Conservation (phyloP, 1,140 invertebrate genomes). For the Papilio xuthus region DNA sequence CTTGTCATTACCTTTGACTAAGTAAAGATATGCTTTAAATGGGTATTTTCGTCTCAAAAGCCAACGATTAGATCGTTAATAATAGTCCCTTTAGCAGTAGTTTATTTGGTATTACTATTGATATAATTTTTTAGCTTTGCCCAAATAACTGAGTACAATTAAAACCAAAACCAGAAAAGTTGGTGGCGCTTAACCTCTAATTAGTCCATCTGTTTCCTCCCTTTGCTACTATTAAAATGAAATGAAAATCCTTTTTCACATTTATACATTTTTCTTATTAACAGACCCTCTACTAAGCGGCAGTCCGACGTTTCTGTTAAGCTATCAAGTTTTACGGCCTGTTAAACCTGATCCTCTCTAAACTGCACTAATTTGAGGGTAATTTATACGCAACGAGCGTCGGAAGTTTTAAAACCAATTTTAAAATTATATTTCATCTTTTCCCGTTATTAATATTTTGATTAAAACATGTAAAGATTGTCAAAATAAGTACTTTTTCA, state of each 20-base stretch:
- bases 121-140: too few species aligned
- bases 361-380: constrained; percentile 30
- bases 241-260: constrained; percentile 5
- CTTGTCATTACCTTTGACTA: too few species aligned
- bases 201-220: neutral
- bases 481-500: neutral
- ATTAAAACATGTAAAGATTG: neutral
- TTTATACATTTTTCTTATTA: constrained; percentile 14
- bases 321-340: constrained; percentile 36
- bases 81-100: too few species aligned
- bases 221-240: neutral
- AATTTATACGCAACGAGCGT: constrained; percentile 24
- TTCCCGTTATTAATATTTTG: neutral
- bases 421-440: constrained; percentile 22
- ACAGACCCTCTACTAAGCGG: neutral
- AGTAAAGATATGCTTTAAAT: too few species aligned
- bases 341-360: constrained; percentile 34
- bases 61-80: too few species aligned
- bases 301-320: constrained; percentile 17
- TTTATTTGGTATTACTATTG: too few species aligned
- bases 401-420: constrained; percentile 28
- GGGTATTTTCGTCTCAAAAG: too few species aligned
- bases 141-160: neutral
- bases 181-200: neutral
- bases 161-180: neutral